These are phyloP conservation scores for Catharus minimus DNA, from an alignment of 2,113 vertebrate species.

Conservation along the genomic window DNA sequence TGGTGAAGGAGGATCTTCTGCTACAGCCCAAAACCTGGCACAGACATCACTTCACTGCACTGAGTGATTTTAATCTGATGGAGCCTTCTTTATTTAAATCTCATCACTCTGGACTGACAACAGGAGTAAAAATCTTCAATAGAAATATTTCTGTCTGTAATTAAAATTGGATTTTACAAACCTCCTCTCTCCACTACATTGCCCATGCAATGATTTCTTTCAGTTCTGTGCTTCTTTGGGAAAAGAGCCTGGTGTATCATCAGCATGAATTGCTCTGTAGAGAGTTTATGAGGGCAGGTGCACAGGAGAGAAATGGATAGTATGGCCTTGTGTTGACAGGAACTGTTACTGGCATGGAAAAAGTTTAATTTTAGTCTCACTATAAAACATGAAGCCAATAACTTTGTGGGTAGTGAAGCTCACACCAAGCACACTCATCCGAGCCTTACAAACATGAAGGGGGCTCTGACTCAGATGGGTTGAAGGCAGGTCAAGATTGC, in stretches of 20 bases:
- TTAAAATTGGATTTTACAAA: not conserved
- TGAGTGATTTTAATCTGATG: not conserved
- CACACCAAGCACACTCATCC: not conserved
- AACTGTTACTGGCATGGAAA: not conserved
- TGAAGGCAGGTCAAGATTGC: not conserved
- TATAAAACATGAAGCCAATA: not conserved
- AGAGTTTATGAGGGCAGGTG: not conserved
- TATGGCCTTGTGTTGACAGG: not conserved
- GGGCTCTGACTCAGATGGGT: not conserved
- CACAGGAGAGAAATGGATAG: not conserved
- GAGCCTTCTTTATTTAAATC: not conserved
- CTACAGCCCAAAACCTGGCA: not conserved
- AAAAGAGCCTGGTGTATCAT: not conserved
- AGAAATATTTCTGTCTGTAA: not conserved
- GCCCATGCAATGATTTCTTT: not conserved
- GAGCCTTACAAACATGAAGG: not conserved
- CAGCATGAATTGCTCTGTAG: not conserved
- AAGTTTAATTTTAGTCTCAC: not conserved
- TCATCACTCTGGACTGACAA: fast-evolving
- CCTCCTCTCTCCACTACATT: not conserved
- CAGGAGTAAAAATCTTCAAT: not conserved
- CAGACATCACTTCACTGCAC: not conserved
- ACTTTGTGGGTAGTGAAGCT: not conserved
- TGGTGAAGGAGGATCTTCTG: not conserved
- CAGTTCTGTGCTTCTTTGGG: not conserved